Evolutionary conservation across 2,113 vertebrate species (phyloP).

Genomic region (Mirza zaza): DNA sequence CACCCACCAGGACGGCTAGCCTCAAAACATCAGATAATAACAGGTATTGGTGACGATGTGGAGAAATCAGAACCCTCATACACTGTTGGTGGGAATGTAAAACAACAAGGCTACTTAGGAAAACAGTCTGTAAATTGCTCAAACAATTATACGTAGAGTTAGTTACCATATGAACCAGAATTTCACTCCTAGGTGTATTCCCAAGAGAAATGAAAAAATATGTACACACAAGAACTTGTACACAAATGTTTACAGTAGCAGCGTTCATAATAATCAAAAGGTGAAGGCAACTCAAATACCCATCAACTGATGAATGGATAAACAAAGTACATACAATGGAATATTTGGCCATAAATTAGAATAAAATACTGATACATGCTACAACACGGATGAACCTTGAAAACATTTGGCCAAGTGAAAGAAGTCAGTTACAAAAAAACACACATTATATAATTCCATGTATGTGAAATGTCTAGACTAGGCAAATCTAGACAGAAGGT

Average conservation of each 20-base stretch:
- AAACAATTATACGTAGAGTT: neutral
- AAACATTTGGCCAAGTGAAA: neutral
- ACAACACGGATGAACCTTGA: neutral
- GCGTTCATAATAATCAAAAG: neutral
- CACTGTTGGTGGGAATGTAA: neutral
- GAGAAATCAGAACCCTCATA: neutral
- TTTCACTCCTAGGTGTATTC: neutral
- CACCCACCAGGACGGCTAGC: neutral
- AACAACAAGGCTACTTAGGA: neutral
- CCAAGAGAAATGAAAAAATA: neutral
- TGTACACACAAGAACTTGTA: neutral
- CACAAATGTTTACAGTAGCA: neutral
- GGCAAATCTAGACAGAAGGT: neutral
- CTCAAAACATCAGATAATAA: neutral
- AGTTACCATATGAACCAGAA: neutral
- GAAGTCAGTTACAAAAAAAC: neutral
- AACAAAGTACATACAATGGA: neutral
- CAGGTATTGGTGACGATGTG: neutral
- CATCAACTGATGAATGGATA: neutral
- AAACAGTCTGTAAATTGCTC: neutral
- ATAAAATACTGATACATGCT: neutral
- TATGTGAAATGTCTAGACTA: neutral
- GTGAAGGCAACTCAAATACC: neutral
- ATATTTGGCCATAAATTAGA: neutral
- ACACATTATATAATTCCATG: neutral